Evolutionary conservation across 2,797 vertebrate genomes (phyloP).

Genomic region (Natrix natrix): DNA sequence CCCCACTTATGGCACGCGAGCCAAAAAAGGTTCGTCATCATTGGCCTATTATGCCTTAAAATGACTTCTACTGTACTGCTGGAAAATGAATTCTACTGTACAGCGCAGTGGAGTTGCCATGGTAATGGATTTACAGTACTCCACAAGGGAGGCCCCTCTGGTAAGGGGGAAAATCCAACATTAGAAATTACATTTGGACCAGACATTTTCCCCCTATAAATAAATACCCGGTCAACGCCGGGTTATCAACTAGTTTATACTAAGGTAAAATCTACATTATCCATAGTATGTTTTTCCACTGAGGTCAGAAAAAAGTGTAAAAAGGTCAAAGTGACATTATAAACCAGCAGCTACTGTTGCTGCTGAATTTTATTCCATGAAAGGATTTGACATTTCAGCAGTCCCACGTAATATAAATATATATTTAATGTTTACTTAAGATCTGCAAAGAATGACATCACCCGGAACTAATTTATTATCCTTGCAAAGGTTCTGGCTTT

Average conservation of each 20-base stretch:
- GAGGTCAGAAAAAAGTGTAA: not conserved
- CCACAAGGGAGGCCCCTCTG: too few species aligned
- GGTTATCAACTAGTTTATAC: not conserved
- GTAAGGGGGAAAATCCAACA: too few species aligned
- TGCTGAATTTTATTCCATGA: not conserved
- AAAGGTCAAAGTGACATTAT: not conserved
- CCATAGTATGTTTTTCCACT: not conserved
- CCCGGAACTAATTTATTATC: not conserved
- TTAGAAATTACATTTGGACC: too few species aligned
- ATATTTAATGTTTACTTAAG: not conserved
- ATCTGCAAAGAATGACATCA: not conserved
- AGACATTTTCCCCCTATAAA: too few species aligned
- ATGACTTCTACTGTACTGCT: too few species aligned
- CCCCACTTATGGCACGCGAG: too few species aligned
- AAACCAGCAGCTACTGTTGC: not conserved
- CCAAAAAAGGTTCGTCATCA: too few species aligned
- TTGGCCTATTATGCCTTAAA: too few species aligned
- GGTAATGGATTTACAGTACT: too few species aligned
- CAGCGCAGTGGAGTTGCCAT: too few species aligned
- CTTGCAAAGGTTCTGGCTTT: not conserved
- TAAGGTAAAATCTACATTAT: not conserved
- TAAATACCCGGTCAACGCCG: too few species aligned
- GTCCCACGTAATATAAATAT: not conserved
- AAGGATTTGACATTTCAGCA: not conserved
- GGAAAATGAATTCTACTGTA: too few species aligned